phyloP scores from a whole-genome alignment of 2,113 vertebrate species.

The Alaudala cheleensis region DNA sequence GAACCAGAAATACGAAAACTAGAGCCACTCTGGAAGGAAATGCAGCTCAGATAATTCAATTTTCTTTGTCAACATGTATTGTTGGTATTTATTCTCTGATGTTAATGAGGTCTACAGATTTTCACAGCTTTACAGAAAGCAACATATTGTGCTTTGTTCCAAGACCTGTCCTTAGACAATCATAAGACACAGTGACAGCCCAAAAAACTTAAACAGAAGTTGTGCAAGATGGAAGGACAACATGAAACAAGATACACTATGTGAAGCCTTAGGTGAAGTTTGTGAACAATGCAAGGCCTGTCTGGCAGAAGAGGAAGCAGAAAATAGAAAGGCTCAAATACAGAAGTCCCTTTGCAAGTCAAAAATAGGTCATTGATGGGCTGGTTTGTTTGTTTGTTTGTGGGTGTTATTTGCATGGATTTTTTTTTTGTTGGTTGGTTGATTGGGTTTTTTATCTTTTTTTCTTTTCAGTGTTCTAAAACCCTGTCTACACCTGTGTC shows the following conservation, averaged over 20 bases:
- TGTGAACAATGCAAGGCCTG: neutral
- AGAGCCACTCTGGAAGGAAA: neutral
- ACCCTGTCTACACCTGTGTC: no score
- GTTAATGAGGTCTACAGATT: neutral
- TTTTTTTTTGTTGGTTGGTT: accelerated
- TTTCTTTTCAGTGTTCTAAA: neutral
- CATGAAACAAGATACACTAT: neutral
- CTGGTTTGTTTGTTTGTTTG: neutral
- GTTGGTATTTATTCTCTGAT: neutral
- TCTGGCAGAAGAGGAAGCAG: neutral
- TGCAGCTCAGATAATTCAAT: neutral
- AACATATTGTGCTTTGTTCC: neutral
- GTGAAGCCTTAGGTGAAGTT: neutral
- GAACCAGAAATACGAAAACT: neutral
- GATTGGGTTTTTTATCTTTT: neutral
- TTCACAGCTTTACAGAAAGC: neutral
- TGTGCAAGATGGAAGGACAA: neutral
- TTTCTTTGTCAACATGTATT: neutral
- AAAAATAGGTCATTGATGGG: accelerated
- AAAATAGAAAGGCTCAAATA: neutral
- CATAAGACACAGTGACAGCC: neutral
- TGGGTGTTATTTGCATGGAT: accelerated
- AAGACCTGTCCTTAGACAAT: neutral
- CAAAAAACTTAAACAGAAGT: neutral
- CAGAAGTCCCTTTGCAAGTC: neutral